phyloP scores from a whole-genome alignment of 92 coral and sea anemone species.

The Heteractis magnifica region DNA sequence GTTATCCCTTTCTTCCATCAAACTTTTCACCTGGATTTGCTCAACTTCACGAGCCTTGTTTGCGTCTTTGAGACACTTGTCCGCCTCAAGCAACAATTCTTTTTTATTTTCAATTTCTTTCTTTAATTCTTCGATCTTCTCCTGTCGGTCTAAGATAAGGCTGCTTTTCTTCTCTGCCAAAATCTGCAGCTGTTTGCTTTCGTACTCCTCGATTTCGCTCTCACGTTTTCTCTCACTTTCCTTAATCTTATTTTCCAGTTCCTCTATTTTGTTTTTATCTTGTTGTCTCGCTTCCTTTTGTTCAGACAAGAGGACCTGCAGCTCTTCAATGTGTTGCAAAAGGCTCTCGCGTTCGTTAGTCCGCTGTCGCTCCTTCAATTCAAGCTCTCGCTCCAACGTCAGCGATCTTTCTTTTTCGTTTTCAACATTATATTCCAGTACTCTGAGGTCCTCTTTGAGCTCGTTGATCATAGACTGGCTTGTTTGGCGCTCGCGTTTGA shows the following conservation, averaged over 20 bases:
- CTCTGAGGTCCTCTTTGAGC: conserved; percentile 47
- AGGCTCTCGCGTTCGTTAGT: conserved; percentile 51
- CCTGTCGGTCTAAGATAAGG: conserved; percentile 33
- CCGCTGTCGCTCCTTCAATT: conserved; percentile 35
- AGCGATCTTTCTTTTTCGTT: conserved; percentile 41
- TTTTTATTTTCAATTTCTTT: conserved; percentile 37
- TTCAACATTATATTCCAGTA: conserved; percentile 33
- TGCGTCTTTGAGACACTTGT: conserved; percentile 32
- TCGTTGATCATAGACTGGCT: conserved; percentile 45
- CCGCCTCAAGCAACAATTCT: conserved; percentile 32
- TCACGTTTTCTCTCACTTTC: conserved; percentile 31
- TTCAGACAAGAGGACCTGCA: conserved; percentile 32
- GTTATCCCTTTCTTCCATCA: conserved; percentile 43
- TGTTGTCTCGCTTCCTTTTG: conserved; percentile 21
- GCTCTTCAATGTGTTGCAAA: conserved; percentile 56
- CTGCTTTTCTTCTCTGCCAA: conserved; percentile 23
- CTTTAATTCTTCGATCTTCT: conserved; percentile 43
- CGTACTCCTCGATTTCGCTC: conserved; percentile 36
- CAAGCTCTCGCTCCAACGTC: conserved; percentile 32
- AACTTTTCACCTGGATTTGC: conserved; percentile 23
- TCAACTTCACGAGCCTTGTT: conserved; percentile 36
- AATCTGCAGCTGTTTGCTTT: conserved; percentile 20
- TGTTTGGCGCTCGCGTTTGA: conserved; percentile 50
- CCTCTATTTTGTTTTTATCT: conserved; percentile 31
- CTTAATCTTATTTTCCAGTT: conserved; percentile 20